Conservation (phyloP, 2,797 vertebrate genomes). For the Eulemur mongoz region DNA sequence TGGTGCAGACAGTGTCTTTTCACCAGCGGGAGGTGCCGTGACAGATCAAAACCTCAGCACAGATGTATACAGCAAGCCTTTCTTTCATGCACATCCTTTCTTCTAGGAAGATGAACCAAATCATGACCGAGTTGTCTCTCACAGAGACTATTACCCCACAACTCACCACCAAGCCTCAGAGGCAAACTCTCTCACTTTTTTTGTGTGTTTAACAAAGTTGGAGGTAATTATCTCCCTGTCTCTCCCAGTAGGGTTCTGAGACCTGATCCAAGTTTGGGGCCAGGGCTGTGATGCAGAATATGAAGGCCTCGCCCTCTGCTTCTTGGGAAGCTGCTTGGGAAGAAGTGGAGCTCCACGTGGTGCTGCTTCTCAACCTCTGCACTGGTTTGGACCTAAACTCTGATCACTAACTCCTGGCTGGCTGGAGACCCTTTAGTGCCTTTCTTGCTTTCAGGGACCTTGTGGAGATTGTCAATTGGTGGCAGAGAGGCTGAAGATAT, state of each 20-base stretch:
- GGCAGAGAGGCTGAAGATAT: not conserved
- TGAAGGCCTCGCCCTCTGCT: rapidly evolving
- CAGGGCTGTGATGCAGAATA: not conserved
- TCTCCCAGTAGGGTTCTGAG: too few species aligned
- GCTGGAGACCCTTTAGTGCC: not conserved
- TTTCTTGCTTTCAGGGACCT: not conserved
- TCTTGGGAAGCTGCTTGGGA: not conserved
- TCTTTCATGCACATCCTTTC: not conserved
- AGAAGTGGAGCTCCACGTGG: not conserved
- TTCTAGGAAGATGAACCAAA: not conserved
- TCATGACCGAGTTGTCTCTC: not conserved
- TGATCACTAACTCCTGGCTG: not conserved
- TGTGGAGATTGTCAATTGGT: not conserved
- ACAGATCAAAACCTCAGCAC: not conserved
- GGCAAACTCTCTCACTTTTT: too few species aligned
- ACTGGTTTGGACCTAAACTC: not conserved
- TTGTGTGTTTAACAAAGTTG: not conserved
- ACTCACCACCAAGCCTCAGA: not conserved
- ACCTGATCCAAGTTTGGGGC: not conserved
- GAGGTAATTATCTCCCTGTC: not conserved
- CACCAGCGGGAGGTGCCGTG: not conserved
- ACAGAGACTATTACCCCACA: not conserved
- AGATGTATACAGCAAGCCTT: not conserved
- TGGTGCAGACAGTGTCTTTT: not conserved
- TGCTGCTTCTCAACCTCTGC: not conserved